Percentiles rank a stretch among this genome's conserved stretches.
Conservation (phyloP, 2,797 vertebrate genomes). For the Lepus townsendii region DNA sequence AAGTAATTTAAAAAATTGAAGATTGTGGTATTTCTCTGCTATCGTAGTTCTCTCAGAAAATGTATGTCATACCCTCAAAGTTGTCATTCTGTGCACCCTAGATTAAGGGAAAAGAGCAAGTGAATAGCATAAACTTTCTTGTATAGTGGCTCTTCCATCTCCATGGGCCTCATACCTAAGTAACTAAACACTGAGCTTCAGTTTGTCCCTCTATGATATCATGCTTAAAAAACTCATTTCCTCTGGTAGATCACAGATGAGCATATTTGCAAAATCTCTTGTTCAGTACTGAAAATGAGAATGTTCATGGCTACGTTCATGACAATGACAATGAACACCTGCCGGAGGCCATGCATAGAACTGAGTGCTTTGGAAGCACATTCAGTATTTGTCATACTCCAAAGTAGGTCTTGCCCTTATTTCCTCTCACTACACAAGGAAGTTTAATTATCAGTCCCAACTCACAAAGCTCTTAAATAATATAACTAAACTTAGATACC, state of each 20-base stretch:
- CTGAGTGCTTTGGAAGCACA: background rate
- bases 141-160: background rate
- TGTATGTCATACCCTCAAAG: background rate
- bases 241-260: background rate
- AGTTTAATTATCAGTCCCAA: background rate
- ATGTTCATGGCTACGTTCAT: background rate
- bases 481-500: background rate
- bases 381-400: background rate
- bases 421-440: background rate
- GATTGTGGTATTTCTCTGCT: background rate
- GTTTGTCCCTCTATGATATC: background rate
- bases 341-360: no score
- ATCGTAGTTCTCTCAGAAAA: background rate
- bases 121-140: background rate
- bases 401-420: background rate
- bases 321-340: background rate
- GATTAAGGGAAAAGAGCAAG: background rate
- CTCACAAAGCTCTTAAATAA: background rate
- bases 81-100: background rate
- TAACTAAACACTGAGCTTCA: background rate
- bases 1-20: background rate
- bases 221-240: background rate
- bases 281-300: no score
- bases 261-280: background rate
- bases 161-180: background rate